Evolutionary conservation across 2,888 invertebrate genomes (phyloP).

Genomic region (Acleris sparsana): DNA sequence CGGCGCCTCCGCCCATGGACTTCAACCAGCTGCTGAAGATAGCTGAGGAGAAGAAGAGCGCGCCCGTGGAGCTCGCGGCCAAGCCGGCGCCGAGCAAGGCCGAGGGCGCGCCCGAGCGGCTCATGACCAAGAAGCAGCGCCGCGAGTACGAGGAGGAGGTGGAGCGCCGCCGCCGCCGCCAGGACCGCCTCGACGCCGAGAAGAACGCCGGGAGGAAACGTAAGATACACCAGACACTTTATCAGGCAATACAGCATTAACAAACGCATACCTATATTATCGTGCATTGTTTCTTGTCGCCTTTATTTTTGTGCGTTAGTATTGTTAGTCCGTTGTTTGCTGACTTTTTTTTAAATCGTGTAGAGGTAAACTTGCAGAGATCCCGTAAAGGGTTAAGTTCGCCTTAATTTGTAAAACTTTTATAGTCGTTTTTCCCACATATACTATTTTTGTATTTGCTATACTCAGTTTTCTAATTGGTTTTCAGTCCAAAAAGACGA

Average conservation of each 20-base stretch:
- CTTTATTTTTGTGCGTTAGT: too few relatives aligned
- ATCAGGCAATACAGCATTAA: not conserved
- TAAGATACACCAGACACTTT: constrained; percentile 41
- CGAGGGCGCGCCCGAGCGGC: constrained; percentile 85
- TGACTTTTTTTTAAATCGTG: too few relatives aligned
- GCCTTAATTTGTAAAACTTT: too few relatives aligned
- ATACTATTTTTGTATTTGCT: too few relatives aligned
- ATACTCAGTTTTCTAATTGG: constrained; percentile 30
- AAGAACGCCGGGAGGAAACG: constrained; percentile 55
- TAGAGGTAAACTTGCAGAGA: too few relatives aligned
- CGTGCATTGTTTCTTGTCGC: too few relatives aligned
- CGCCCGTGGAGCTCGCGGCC: constrained; percentile 84
- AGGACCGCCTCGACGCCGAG: constrained; percentile 69
- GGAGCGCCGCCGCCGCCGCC: constrained; percentile 83
- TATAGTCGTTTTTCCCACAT: too few relatives aligned
- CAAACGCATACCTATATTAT: too few relatives aligned
- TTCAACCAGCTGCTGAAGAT: constrained; percentile 91
- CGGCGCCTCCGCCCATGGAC: constrained; percentile 89
- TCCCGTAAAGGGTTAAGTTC: too few relatives aligned
- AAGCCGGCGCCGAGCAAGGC: constrained; percentile 59
- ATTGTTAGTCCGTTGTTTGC: too few relatives aligned
- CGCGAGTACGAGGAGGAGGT: constrained; percentile 89
- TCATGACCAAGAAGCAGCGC: constrained; percentile 92
- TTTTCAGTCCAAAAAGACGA: constrained; percentile 62
- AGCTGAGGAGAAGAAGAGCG: constrained; percentile 92